Conservation (phyloP, 2,113 vertebrate species). For the Aptenodytes forsteri region DNA sequence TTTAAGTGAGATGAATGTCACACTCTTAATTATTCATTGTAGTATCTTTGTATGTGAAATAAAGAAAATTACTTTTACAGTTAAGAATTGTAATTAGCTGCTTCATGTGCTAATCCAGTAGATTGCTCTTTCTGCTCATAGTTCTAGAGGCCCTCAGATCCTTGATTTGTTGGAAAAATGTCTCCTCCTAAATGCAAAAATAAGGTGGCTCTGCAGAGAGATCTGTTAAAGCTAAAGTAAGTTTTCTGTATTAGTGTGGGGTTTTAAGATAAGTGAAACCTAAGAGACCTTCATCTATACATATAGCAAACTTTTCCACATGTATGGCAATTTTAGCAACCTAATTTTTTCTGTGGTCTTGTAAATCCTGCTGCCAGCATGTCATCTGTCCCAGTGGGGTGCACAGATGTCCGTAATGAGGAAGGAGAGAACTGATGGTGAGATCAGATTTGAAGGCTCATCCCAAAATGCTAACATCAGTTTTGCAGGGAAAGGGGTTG, state of each 20-base stretch:
- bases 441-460: neutral
- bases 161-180: neutral
- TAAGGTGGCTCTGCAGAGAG: neutral
- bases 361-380: neutral
- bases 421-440: neutral
- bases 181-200: neutral
- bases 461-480: neutral
- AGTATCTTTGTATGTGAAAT: neutral
- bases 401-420: rapidly evolving
- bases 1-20: neutral
- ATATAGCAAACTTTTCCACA: neutral
- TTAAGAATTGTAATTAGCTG: neutral
- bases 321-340: neutral
- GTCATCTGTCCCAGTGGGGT: neutral
- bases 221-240: neutral
- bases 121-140: neutral
- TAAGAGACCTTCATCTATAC: neutral
- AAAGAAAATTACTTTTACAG: neutral
- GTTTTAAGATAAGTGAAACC: neutral
- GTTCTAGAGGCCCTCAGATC: neutral
- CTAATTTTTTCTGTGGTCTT: neutral
- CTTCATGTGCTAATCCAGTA: neutral
- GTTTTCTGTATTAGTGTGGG: neutral
- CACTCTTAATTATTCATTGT: neutral
- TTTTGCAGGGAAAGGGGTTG: neutral